Conservation (phyloP, 2,113 vertebrate genomes). For the Megaceryle torquata region DNA sequence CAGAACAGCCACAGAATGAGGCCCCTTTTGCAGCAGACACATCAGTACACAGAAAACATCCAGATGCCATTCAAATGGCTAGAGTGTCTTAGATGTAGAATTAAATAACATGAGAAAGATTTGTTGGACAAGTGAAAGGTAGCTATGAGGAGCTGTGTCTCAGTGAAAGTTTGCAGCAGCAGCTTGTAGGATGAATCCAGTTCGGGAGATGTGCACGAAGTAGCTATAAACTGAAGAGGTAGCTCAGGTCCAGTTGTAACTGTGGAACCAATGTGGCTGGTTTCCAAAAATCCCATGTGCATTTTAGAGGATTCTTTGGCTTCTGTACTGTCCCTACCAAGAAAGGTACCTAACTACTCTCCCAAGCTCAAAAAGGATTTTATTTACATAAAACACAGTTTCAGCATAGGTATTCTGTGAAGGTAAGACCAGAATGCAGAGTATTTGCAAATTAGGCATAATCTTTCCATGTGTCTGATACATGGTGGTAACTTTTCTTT, state of each 20-base stretch:
- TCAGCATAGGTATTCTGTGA: neutral
- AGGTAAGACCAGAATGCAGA: neutral
- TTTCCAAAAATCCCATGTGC: neutral
- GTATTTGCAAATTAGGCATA: neutral
- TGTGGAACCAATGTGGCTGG: neutral
- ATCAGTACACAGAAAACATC: neutral
- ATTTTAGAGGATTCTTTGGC: neutral
- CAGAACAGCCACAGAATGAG: neutral
- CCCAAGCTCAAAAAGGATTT: neutral
- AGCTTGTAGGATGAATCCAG: neutral
- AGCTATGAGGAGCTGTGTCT: neutral
- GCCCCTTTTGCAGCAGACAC: neutral
- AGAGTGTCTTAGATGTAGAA: neutral
- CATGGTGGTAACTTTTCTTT: neutral
- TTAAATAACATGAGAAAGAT: neutral
- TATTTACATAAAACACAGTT: neutral
- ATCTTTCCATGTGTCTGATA: neutral
- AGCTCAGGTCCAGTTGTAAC: neutral
- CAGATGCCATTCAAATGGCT: neutral
- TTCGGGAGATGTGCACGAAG: neutral
- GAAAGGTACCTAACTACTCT: no score
- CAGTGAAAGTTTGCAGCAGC: neutral
- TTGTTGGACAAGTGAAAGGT: neutral
- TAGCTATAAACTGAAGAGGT: neutral
- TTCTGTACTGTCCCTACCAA: neutral